Base-by-base conservation (phyloP, 2,888 invertebrate genomes). In the Megamerina dolium region DNA sequence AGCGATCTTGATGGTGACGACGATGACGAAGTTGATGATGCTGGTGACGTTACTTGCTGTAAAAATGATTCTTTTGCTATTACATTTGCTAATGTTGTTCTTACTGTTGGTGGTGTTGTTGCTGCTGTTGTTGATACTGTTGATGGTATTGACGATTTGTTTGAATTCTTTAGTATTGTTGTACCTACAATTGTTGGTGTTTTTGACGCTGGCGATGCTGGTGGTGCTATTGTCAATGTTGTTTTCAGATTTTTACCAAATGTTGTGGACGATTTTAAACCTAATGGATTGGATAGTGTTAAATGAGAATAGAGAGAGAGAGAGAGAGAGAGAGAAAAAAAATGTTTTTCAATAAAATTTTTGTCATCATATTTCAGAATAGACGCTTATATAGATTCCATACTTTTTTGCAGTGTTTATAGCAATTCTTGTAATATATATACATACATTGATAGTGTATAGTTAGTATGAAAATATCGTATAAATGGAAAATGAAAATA, bases 171-270 rank as follows among this genome's bases (percentile, higher is more conserved):
- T 23, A 10, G 23, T 23, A 10, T 23, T 37, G 46, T 46, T 41
- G 37, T 49, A 32, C 35, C 49, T 35, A 17, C 26, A 26, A 26
- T 37, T n/a, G 16, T 40, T 41, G 41, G 37, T 46, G 49, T 42
- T 43, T 45, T 20, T 46, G 43, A 14, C 41, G 35, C 27, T 46
- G 38, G 20, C 45, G 44, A 26, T 46, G 42, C 37, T 37, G 39
- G 34, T 42, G 34, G 46, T 45, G 43, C 43, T 40, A 45, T 46
- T 46, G 45, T 53, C 36, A 46, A 48, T 49, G 56, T 49, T 52
- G 58, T 56, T 53, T 63, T 61, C 50, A 69, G 55, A 53, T 61
- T 65, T 53, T 65, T 65, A 49, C 64, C 66, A 57, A 65, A 65
- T 48, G 64, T 69, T 48, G 64, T 69, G 41, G 66, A 57, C 49